A percentile compares a stretch with the other conserved stretches of the same genome.
Conservation (phyloP, 2,113 vertebrate genomes). For the Ia io region DNA sequence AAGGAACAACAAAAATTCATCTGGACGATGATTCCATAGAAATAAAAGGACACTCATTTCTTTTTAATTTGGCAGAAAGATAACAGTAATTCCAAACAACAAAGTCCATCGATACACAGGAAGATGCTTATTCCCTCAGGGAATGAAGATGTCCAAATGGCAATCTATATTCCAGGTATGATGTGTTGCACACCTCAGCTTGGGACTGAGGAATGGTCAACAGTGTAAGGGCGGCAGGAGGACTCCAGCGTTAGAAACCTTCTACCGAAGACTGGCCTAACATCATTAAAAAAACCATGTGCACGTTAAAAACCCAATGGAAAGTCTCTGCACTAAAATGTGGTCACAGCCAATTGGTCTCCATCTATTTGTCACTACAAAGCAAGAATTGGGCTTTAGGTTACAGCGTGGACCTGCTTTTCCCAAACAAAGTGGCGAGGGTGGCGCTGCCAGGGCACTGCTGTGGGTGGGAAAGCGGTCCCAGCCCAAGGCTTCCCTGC, state of each 20-base stretch:
- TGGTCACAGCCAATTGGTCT: constrained; percentile 49
- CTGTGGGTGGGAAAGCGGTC: not conserved
- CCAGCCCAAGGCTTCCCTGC: not conserved
- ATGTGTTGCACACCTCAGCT: accelerated
- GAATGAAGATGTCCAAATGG: not conserved
- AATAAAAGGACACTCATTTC: not conserved
- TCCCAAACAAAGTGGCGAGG: accelerated
- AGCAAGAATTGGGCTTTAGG: not conserved
- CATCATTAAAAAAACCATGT: not conserved
- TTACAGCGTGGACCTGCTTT: not conserved
- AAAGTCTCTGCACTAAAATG: not conserved
- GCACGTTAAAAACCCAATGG: not conserved
- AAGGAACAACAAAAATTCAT: not conserved
- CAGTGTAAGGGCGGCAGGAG: not conserved
- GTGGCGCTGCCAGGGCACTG: not conserved
- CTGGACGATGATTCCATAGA: not conserved
- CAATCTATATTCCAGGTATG: not conserved
- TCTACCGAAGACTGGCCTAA: not conserved
- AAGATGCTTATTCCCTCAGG: not conserved
- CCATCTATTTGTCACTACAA: not conserved
- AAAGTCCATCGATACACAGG: constrained; percentile 17
- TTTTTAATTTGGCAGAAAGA: constrained; percentile 43
- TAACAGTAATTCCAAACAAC: constrained; percentile 37
- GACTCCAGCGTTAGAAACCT: not conserved
- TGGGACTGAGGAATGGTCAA: not conserved